Conservation (phyloP, 2,113 vertebrate genomes). For the Mormoops blainvillei region DNA sequence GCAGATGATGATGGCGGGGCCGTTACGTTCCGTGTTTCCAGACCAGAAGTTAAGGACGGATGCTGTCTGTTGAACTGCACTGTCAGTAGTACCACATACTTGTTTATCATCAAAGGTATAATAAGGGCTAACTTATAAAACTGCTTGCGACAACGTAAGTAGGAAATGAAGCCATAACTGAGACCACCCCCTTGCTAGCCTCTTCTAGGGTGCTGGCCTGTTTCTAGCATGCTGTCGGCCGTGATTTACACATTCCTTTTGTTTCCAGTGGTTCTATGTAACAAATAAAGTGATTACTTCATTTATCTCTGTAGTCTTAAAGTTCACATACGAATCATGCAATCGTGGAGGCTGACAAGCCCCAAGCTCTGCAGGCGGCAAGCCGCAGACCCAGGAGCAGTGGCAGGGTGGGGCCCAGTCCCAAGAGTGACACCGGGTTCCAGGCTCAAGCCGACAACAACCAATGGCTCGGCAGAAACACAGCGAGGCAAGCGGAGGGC, state of each 20-base stretch:
- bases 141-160: neutral
- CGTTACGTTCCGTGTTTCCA: neutral
- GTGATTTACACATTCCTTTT: too few relatives aligned
- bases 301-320: neutral
- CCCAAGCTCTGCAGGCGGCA: neutral
- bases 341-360: neutral
- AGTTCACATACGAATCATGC: neutral
- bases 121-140: neutral
- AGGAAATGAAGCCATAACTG: neutral
- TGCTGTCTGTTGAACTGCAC: neutral
- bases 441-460: neutral
- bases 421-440: neutral
- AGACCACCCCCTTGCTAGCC: neutral
- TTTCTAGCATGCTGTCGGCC: neutral
- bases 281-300: neutral
- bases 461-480: neutral
- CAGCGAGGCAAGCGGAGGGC: neutral
- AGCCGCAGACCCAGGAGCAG: neutral
- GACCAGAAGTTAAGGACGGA: neutral
- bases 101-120: neutral
- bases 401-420: neutral
- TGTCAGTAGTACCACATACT: neutral
- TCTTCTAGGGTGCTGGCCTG: neutral
- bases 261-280: neutral
- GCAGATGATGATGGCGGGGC: neutral